Percentiles rank a stretch among this genome's conserved stretches.
Evolutionary conservation across 2,888 invertebrate species (phyloP).

Genomic region (Boloria selene): DNA sequence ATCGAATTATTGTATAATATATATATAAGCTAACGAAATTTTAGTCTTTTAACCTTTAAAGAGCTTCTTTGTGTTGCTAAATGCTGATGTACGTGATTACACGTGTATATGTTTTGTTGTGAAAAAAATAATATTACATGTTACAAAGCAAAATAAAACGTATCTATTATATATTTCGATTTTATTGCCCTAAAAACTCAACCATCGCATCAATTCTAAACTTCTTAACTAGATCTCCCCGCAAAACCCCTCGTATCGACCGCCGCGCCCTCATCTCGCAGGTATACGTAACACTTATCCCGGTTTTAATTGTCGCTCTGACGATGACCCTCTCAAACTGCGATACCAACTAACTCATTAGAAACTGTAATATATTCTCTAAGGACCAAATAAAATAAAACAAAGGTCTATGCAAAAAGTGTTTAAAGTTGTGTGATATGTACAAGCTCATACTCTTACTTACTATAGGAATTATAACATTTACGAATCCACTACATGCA

Average conservation of each 20-base stretch:
- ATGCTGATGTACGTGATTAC: too few relatives aligned
- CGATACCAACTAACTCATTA: conserved; percentile 25
- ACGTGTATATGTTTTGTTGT: too few relatives aligned
- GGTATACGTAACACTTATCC: conserved; percentile 81
- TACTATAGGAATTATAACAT: too few relatives aligned
- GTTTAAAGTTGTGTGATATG: background rate
- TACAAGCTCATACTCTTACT: background rate
- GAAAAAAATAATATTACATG: too few relatives aligned
- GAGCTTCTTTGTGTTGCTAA: too few relatives aligned
- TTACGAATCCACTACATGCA: background rate
- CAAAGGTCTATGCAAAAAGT: background rate
- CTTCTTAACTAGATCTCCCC: conserved; percentile 70
- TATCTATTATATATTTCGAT: background rate
- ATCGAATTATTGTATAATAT: too few relatives aligned
- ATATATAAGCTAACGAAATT: too few relatives aligned
- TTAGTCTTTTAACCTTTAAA: too few relatives aligned
- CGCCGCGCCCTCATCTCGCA: conserved; percentile 79
- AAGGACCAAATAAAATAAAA: conserved; percentile 6
- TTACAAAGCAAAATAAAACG: too few relatives aligned
- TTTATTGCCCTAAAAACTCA: conserved; percentile 1
- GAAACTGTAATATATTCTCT: conserved; percentile 15
- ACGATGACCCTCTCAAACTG: conserved; percentile 25
- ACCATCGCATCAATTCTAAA: conserved; percentile 44
- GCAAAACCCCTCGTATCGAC: conserved; percentile 70
- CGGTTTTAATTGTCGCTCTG: conserved; percentile 78